Base-by-base conservation (phyloP, 2,888 invertebrate genomes). In the Omphaloscelis lunosa region DNA sequence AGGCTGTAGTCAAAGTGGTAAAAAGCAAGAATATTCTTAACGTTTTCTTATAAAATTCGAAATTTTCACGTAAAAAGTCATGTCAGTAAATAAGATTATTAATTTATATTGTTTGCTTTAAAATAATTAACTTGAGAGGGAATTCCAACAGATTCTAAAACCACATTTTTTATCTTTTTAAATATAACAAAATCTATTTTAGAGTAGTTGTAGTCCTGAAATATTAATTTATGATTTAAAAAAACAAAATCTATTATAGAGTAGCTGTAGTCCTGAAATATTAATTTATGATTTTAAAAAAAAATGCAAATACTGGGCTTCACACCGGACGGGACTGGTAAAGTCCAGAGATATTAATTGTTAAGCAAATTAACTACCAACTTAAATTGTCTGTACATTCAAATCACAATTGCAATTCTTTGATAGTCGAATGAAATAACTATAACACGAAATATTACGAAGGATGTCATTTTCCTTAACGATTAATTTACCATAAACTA, bases 1-100 rank as follows among this genome's bases (percentile, higher is more conserved):
- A 51, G 39, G 23, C 48, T 61, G 63, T 23, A 48, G 48, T 34
- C 61, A 80, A 45, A 78, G 48, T 45, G 51, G 20, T 29, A 17
- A n/a, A 2, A 56, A 3, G 61, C 9, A 27, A 75, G 34, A 53
- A 34, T 45, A n/a, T 45, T 20, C 23, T 53, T 27, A 34, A 0
- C 5, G 1, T 23, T 34, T 76, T n/a, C 15, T 48, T 51, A 12
- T 12, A 23, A 41, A 34, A 51, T 59, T 53, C 7, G 2, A 23
- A 0, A 8, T 23, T 51, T 7, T 51, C 23, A 23, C 23, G 5
- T 27, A 23, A 15, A 51, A 17, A 1, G 0, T 12, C 8, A 34
- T 12, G 1, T 15, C n/a, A 23, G 29, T 66, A 11, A 48, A 48
- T 8, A 15, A 23, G 23, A 12, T 8, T 27, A 29, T 48, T 48